A percentile compares a stretch with the other conserved stretches of the same genome.
Evolutionary conservation across 2,113 vertebrate species (phyloP).

Genomic region (Speoplatyrhinus poulsoni): DNA sequence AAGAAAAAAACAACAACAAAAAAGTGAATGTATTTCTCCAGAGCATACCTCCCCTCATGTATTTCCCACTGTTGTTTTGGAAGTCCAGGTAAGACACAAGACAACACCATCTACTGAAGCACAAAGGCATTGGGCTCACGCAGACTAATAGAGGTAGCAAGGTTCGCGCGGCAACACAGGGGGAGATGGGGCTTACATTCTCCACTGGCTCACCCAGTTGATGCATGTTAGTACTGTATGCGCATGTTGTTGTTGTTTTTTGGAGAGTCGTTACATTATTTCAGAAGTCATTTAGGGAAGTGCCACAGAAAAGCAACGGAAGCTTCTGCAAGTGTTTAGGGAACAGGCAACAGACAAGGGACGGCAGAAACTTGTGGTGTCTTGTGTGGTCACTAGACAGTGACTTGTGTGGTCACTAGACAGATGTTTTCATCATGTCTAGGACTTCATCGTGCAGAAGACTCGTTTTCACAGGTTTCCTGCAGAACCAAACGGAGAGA

Average conservation of each 20-base stretch:
- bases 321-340: conserved; percentile 55
- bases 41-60: conserved; percentile 66
- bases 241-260: conserved; percentile 32
- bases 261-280: conserved; percentile 52
- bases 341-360: conserved; percentile 40
- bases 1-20: conserved; percentile 58
- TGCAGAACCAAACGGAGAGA: conserved; percentile 45
- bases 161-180: conserved; percentile 54
- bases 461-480: conserved; percentile 48
- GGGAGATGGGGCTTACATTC: conserved; percentile 48
- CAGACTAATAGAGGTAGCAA: conserved; percentile 53
- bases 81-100: conserved; percentile 67
- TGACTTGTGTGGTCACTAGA: conserved; percentile 66
- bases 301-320: conserved; percentile 27
- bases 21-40: conserved; percentile 69
- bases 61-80: conserved; percentile 65
- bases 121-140: conserved; percentile 70
- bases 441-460: conserved; percentile 46
- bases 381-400: conserved; percentile 63
- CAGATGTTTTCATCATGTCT: conserved; percentile 65
- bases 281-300: conserved; percentile 49
- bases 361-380: conserved; percentile 48
- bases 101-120: conserved; percentile 63
- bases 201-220: conserved; percentile 52
- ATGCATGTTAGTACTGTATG: conserved; percentile 43